Base-by-base conservation (phyloP, 1,140 invertebrate genomes). In the Brevipalpus yothersi region DNA sequence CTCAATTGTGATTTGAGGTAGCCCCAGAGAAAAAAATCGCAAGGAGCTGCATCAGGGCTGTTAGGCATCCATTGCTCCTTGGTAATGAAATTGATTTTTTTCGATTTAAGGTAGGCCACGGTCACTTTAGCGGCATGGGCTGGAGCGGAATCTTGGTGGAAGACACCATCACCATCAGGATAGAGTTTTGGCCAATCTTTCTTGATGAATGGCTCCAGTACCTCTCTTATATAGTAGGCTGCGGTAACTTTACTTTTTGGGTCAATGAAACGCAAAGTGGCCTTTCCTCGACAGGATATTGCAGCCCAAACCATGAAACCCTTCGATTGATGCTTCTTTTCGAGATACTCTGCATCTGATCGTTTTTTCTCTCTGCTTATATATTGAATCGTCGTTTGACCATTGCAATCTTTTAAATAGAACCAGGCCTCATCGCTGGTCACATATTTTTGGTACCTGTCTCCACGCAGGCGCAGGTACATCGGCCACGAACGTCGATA, bases 1-100 rank as follows among this genome's bases (percentile, higher is more conserved):
- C 13, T 53, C 15, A 60, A 17, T 12, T 39, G 19, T 21, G 21
- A 31, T 31, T 62, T 59, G 31, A 62, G 43, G 39, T 51, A 60
- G 8, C 53, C 53, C 43, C 57, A 63, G 5, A 61, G 23, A 5
- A 43, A 61, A 63, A 56, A 59, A 59, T 63, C 51, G 5, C 51
- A 19, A 21, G 41, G 39, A 12, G 53, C 43, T n/a, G 58, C 58
- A 56, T 61, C 57, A 5, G 56, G 56, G 3, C 31, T 55, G 23
- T 17, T 23, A 11, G 42, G 53, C 43, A 43, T 2, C 57, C 60
- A 56, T n/a, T 58, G 41, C 19, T 59, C 12, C 1, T 1, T 57
- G 31, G 31, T 17, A 5, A 60, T 5, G 17, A 53, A 21, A 5
- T 53, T 53, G 11, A 53, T 41, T 58, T 58, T 47, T 19, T 47